Percentiles rank a stretch among this genome's conserved stretches.
These are phyloP conservation scores for Drosophila pachea DNA, from an alignment of 1,140 invertebrate species.

Conservation along the genomic window DNA sequence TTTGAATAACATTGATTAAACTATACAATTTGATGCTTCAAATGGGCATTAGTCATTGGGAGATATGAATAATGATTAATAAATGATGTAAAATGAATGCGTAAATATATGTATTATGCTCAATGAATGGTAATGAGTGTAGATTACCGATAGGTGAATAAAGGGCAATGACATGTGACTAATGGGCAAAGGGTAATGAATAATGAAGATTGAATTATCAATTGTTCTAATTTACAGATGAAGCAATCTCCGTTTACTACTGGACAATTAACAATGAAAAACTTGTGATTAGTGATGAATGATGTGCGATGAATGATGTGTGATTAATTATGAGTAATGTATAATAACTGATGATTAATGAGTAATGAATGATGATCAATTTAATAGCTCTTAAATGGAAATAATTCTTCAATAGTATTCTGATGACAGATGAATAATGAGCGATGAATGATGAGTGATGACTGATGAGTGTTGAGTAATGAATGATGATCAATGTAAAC, in stretches of 20 bases:
- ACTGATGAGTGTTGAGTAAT: not conserved
- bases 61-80: not conserved
- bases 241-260: too few relatives aligned
- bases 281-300: not conserved
- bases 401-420: not conserved
- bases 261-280: not conserved
- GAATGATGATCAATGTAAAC: not conserved
- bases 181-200: too few relatives aligned
- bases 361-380: not conserved
- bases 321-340: not conserved
- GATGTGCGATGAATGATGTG: not conserved
- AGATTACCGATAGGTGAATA: too few relatives aligned
- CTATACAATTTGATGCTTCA: not conserved
- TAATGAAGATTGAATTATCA: too few relatives aligned
- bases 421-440: not conserved
- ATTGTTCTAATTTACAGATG: too few relatives aligned
- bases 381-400: not conserved
- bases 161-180: too few relatives aligned
- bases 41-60: not conserved
- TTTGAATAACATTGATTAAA: constrained; percentile 1
- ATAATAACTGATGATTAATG: not conserved
- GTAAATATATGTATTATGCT: too few relatives aligned
- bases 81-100: not conserved
- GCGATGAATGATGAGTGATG: not conserved
- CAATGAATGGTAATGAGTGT: too few relatives aligned